phyloP scores from a whole-genome alignment of 2,797 vertebrate species.

The Hafferia zeledoni region DNA sequence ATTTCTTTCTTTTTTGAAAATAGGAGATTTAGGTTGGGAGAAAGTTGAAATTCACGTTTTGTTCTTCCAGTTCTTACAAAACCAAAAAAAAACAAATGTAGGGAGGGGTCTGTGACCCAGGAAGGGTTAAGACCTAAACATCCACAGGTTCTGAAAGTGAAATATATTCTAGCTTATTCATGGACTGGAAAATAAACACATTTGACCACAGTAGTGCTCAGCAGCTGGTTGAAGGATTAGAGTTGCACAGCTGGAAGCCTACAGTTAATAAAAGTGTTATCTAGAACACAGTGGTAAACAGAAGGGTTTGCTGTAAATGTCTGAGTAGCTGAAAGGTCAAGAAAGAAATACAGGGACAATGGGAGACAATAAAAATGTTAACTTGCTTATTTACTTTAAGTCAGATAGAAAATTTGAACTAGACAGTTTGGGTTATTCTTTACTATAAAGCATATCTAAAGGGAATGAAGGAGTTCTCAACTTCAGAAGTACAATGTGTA shows the following conservation, averaged over 20 bases:
- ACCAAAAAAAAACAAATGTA: not conserved
- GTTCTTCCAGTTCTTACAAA: not conserved
- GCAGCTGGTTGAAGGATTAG: not conserved
- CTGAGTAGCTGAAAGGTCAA: not conserved
- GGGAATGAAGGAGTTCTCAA: not conserved
- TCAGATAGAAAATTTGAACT: not conserved
- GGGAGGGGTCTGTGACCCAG: not conserved
- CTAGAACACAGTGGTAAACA: not conserved
- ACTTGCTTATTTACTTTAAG: not conserved
- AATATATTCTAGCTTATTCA: not conserved
- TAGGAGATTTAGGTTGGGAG: not conserved
- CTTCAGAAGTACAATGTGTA: not conserved
- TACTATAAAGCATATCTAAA: not conserved
- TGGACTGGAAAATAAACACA: constrained; percentile 37
- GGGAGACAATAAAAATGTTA: not conserved
- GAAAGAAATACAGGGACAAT: not conserved
- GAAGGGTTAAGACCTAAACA: not conserved
- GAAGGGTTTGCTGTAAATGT: not conserved
- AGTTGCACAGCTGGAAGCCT: constrained; percentile 17
- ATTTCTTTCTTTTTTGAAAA: not conserved
- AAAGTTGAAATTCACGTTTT: not conserved
- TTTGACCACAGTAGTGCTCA: not conserved
- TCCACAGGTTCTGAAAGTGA: not conserved
- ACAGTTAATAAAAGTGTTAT: not conserved
- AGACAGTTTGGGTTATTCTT: not conserved